Evolutionary conservation across 1,140 invertebrate genomes (phyloP), one percentile per base, ranked within the genome.

Genomic region (Pectinophora gossypiella): DNA sequence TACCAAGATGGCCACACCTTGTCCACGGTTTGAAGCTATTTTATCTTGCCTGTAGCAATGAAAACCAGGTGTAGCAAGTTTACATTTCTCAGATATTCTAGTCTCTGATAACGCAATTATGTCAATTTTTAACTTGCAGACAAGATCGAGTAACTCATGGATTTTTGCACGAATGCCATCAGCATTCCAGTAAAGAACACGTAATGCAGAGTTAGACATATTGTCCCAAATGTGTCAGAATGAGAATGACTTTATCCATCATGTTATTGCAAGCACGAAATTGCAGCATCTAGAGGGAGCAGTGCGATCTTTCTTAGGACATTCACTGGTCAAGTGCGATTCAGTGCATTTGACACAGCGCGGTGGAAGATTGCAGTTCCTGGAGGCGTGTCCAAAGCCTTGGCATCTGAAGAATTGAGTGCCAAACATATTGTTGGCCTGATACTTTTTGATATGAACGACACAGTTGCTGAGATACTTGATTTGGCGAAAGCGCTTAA

Each of bases 331-430:
- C 0, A 68, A 40, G 19, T 85, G 78, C 0, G 50, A 20, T 50
- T 52, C 59, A 16, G 64, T 64, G 57, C 78, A 83, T 64, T 85
- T 82, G 0, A 83, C 27, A 19, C 76, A 79, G 7, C n/a, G 48
- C 9, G 68, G 56, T 2, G 54, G 53, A 21, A 22, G 53, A 19
- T 55, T 56, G 22, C 78, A 82, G 32, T 75, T 72, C 0, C 20
- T 9, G 2, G 65, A 68, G 1, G 72, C 68, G 48, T 83, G 69
- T 13, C 72, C 70, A 67, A 64, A 83, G 9, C 67, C 43, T 61
- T 85, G 78, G 20, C 74, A 83, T 15, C 44, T 21, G 15, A 12
- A 46, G 21, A 19, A 46, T 23, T 46, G 44, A 3, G 44, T 22
- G 6, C 44, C 44, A 12, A 3, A 21, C 5, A 23, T 3, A 10